These are phyloP conservation scores for Epizoanthus illoricatus DNA, from an alignment of 92 coral and sea anemone species.

Conservation along the genomic window DNA sequence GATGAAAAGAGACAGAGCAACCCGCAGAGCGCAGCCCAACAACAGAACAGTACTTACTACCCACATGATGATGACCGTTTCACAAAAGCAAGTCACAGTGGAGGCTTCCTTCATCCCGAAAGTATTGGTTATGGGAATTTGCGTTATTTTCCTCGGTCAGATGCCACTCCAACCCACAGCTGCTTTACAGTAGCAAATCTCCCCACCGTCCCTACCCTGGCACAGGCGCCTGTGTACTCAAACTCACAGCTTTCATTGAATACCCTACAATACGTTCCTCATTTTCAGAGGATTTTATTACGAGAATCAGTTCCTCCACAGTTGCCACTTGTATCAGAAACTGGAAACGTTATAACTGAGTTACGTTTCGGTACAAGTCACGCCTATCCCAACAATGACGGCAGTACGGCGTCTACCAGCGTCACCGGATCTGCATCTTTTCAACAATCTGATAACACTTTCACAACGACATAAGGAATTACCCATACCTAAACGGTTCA, in stretches of 20 bases:
- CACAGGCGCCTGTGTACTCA: background rate
- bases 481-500: no score
- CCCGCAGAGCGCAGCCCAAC: background rate
- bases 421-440: background rate
- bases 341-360: constrained; percentile 6
- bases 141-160: constrained; percentile 4
- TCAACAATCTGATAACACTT: background rate
- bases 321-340: background rate
- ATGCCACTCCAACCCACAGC: background rate
- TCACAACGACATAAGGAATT: background rate
- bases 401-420: background rate
- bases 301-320: constrained; percentile 19
- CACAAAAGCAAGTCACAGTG: background rate
- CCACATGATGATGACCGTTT: background rate
- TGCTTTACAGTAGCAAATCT: constrained; percentile 1
- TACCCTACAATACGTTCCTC: constrained; percentile 15
- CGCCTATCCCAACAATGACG: background rate
- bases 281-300: constrained; percentile 24
- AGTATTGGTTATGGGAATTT: background rate
- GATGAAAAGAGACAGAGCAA: background rate
- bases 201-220: background rate
- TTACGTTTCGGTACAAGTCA: background rate
- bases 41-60: background rate
- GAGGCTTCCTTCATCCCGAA: constrained; percentile 5
- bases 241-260: background rate